phyloP scores from a whole-genome alignment of 2,797 vertebrate genomes.

The Sylvilagus floridanus region DNA sequence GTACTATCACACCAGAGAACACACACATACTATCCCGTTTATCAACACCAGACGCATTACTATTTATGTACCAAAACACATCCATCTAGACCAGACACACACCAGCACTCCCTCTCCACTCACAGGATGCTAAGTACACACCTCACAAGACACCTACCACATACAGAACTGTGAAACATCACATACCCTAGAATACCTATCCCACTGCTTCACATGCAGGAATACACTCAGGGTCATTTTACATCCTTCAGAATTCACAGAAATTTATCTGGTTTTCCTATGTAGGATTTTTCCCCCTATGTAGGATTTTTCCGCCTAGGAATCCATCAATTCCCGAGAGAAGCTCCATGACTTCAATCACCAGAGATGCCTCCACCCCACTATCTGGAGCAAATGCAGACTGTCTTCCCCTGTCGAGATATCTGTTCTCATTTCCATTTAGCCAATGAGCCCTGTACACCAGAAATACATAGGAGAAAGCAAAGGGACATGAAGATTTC shows the following conservation, averaged over 20 bases:
- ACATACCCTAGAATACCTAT: neutral
- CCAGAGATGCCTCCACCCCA: neutral
- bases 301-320: neutral
- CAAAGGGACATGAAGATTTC: neutral
- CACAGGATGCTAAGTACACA: neutral
- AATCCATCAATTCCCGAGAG: neutral
- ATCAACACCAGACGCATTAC: neutral
- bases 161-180: neutral
- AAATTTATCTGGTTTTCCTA: too few relatives aligned
- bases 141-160: neutral
- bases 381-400: neutral
- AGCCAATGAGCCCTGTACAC: rapidly evolving
- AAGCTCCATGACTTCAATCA: neutral
- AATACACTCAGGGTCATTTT: neutral
- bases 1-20: neutral
- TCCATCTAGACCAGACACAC: neutral
- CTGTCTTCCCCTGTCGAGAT: neutral
- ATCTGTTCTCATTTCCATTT: too few relatives aligned
- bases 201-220: too few relatives aligned
- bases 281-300: neutral
- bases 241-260: too few relatives aligned
- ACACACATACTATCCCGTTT: neutral
- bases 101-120: neutral
- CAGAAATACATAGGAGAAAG: rapidly evolving
- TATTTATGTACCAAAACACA: neutral